Evolutionary conservation across 2,797 vertebrate species (phyloP), one percentile per base, ranked within the genome.

Genomic region (Chloroceryle amazona): DNA sequence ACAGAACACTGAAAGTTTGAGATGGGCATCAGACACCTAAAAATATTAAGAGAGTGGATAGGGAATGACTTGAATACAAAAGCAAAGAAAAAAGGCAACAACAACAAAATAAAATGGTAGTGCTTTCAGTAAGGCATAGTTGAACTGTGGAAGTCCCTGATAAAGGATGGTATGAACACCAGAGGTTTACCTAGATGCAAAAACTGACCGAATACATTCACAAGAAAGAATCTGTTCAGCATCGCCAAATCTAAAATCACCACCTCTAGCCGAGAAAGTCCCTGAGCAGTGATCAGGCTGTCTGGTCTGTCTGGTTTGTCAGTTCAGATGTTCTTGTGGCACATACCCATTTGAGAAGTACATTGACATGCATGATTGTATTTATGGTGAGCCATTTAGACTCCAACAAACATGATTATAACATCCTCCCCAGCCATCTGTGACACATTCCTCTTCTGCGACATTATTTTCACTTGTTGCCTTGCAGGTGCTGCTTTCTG

Each of bases 401-500:
- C 39, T 54, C 21, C 1, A 3, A 75, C 13, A 46, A 66, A 39
- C 23, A 22, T 0, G 2, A 72, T 33, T 37, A 42, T 39, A 88
- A 74, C 54, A 63, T 25, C 19, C 33, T 35, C 31, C 31, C 26
- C 25, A 8, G 11, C 11, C 37, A 18, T 54, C 52, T 76, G 58
- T 3, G 4, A 78, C 57, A 70, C 14, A 6, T 73, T 62, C 75
- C 22, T 70, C 93, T 92, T 74, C 31, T 42, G 62, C 74, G 23
- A 92, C 28, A 58, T 26, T 57, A 55, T 83, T 91, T 91, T 81
- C 37, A 37, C 94, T 88, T 95, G 70, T 84, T 96, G 47, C 72
- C 65, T 97, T 96, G 76, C 93, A 98, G 98, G 92, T 97, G 88
- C 55, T 65, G n/a, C 86, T 93, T 95, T 95, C 96, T 91, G 71